Evolutionary conservation across 2,888 invertebrate species (phyloP), one percentile per base, ranked within the genome.

Genomic region (Dascillus cervinus): DNA sequence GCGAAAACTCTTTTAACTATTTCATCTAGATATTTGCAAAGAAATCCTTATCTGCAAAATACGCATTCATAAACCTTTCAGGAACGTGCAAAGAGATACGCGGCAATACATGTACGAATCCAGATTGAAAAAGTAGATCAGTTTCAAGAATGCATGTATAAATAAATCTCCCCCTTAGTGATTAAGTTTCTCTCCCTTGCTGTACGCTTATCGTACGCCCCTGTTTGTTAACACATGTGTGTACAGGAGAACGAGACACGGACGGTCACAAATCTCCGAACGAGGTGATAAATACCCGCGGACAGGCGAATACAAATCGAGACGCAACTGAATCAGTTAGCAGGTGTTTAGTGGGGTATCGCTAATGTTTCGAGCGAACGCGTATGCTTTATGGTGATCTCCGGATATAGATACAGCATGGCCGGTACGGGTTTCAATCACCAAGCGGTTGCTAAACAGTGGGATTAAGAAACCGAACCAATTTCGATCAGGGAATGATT

Each of bases 291-390:
- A 52, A 52, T 52, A 50, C 41, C 43, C 33, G 41, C 38, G 39
- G 47, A 48, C 50, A 48, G 52, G 34, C 36, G 46, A 47, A 49
- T 50, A 50, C 52, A 52, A 52, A 52, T 50, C 49, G 48, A 50
- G 46, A 49, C 47, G 52, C 47, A 50, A 47, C 47, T 45, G 50
- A 50, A 49, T 50, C 47, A 48, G 50, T 50, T 52, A 50, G 50
- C 51, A 51, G 51, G 51, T 51, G 50, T 47, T 51, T 51, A 44
- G 40, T 41, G 39, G 33, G 39, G 36, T 26, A 30, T 31, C 17
- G 30, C 11, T 30, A 11, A 44, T 46, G 41, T 39, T 41, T 34
- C 40, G 33, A 43, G 34, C 34, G 39, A 34, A 39, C 37, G 33
- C 32, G 33, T 39, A 44, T 43, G 42, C 34, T 48, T 48, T 46